phyloP scores from a whole-genome alignment of 2,888 invertebrate species.

The Calameuta idolon region DNA sequence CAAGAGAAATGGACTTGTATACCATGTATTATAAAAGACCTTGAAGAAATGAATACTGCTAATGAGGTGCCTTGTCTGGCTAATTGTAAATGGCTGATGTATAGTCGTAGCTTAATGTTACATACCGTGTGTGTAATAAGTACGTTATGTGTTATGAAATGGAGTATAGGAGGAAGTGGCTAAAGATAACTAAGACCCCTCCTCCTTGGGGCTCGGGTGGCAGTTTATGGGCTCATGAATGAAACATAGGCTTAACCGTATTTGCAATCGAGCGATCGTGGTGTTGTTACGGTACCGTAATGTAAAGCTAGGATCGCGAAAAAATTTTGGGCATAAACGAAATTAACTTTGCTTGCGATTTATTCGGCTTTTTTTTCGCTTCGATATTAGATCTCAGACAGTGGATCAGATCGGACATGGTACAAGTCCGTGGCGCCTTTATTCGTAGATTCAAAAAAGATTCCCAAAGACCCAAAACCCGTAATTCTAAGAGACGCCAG shows the following conservation, averaged over 20 bases:
- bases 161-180: constrained; percentile 1
- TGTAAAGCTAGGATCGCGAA: constrained; percentile 47
- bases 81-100: neutral
- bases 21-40: neutral
- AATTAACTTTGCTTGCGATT: constrained; percentile 33
- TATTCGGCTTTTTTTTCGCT: no score
- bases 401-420: neutral
- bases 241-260: constrained; percentile 57
- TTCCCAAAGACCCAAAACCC: neutral
- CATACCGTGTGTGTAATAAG: neutral
- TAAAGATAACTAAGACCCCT: neutral
- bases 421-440: neutral
- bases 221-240: constrained; percentile 63
- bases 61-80: neutral
- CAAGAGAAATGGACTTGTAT: neutral
- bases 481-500: neutral
- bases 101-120: neutral
- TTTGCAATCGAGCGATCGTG: constrained; percentile 19
- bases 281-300: constrained; percentile 15
- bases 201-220: constrained; percentile 23
- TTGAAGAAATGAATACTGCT: neutral
- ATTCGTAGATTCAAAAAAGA: neutral
- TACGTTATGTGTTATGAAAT: neutral
- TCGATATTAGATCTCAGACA: neutral
- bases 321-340: constrained; percentile 47